Evolutionary conservation across 2,888 invertebrate species (phyloP).

Genomic region (Eudemis profundana): DNA sequence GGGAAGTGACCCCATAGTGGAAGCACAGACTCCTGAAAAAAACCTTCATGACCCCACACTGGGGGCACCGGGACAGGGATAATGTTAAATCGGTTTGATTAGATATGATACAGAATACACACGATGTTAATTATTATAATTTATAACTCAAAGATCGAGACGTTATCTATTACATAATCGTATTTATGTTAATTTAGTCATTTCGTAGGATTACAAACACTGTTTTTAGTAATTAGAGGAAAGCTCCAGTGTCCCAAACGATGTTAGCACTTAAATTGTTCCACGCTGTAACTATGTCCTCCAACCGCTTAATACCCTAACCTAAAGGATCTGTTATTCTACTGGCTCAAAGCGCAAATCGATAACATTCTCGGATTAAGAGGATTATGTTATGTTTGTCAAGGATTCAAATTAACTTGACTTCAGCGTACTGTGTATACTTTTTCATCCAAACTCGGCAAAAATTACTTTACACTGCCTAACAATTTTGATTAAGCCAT

Average conservation of each 20-base stretch:
- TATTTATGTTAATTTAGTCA: not conserved
- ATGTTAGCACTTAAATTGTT: not conserved
- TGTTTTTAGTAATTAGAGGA: not conserved
- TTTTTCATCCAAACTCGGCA: not conserved
- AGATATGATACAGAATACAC: too few species aligned
- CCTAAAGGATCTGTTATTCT: constrained; percentile 13
- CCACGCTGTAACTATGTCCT: not conserved
- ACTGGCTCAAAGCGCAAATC: constrained; percentile 21
- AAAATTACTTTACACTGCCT: constrained; percentile 18
- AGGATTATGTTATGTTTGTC: constrained; percentile 12
- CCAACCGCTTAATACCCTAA: constrained; percentile 6
- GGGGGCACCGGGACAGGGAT: too few species aligned
- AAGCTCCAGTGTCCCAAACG: not conserved
- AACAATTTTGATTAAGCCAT: constrained; percentile 16
- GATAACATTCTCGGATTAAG: constrained; percentile 24
- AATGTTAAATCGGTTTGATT: too few species aligned
- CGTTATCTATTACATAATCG: not conserved
- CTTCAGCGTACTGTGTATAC: not conserved
- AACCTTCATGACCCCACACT: too few species aligned
- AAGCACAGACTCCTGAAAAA: too few species aligned
- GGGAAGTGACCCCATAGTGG: too few species aligned
- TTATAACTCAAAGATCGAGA: too few species aligned
- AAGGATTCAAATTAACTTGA: not conserved
- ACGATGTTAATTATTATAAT: too few species aligned
- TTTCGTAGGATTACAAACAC: not conserved